Conservation (phyloP, 1,140 invertebrate genomes). For the Spodoptera frugiperda region DNA sequence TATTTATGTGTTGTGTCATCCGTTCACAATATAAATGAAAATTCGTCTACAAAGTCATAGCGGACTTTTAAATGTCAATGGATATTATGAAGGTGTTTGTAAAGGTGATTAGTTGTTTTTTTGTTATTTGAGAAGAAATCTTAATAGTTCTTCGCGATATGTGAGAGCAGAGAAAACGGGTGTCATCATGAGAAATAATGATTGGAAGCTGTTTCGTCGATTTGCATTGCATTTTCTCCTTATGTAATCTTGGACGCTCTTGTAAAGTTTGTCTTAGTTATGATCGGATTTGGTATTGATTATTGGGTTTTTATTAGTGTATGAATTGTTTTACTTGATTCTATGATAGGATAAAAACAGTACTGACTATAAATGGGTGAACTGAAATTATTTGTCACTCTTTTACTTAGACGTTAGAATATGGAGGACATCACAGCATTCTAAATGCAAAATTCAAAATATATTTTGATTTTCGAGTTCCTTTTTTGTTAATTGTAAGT, state of each 20-base stretch:
- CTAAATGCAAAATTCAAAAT: too few relatives aligned
- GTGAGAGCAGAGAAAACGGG: not conserved
- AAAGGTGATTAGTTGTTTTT: constrained; percentile 35
- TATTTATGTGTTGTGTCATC: not conserved
- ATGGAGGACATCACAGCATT: too few relatives aligned
- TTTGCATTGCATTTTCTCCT: constrained; percentile 10
- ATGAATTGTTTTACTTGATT: too few relatives aligned
- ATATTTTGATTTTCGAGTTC: too few relatives aligned
- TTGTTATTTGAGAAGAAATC: constrained; percentile 39
- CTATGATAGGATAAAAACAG: too few relatives aligned
- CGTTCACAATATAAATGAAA: constrained; percentile 22
- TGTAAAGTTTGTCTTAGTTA: too few relatives aligned
- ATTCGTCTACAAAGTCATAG: constrained; percentile 22
- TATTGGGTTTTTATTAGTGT: too few relatives aligned
- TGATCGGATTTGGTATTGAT: too few relatives aligned
- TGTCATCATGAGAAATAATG: constrained; percentile 6
- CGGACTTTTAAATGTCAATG: constrained; percentile 28
- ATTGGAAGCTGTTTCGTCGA: not conserved
- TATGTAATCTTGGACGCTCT: not conserved
- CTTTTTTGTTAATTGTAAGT: too few relatives aligned
- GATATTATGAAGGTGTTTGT: constrained; percentile 4
- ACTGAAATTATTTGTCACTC: too few relatives aligned
- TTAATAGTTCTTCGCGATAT: constrained; percentile 15
- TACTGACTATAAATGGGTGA: too few relatives aligned
- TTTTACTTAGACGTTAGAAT: too few relatives aligned